Percentiles rank a stretch among this genome's conserved stretches.
These are phyloP conservation scores for Salvelinus fontinalis DNA, from an alignment of 2,113 vertebrate species.

Conservation along the genomic window DNA sequence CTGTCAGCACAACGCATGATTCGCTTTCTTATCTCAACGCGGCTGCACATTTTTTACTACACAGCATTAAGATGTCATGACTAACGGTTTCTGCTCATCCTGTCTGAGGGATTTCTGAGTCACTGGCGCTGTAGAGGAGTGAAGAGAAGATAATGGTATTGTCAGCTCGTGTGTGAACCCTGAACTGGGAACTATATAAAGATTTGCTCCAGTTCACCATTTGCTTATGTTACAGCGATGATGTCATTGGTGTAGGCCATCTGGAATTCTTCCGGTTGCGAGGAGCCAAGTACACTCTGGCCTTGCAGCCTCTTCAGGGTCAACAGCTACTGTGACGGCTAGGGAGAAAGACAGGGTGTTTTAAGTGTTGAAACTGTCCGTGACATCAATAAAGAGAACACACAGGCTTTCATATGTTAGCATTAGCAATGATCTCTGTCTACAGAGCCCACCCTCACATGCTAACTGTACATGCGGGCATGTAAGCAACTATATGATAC, in stretches of 20 bases:
- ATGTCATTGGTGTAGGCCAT: neutral
- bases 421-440: neutral
- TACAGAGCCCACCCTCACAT: neutral
- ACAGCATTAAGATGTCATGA: too few relatives aligned
- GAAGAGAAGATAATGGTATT: neutral
- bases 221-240: neutral
- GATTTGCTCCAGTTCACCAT: constrained; percentile 17
- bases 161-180: neutral
- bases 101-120: too few relatives aligned
- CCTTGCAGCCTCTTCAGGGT: constrained; percentile 14
- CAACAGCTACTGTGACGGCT: neutral
- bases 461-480: neutral
- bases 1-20: too few relatives aligned
- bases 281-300: constrained; percentile 4
- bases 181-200: neutral
- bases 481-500: neutral
- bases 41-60: too few relatives aligned
- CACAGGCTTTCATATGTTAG: neutral
- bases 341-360: constrained; percentile 1
- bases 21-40: too few relatives aligned
- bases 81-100: too few relatives aligned
- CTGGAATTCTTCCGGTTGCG: constrained; percentile 13
- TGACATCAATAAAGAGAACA: neutral
- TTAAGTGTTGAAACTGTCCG: neutral
- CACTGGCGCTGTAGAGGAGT: neutral